These are phyloP conservation scores for Endotricha flammealis DNA, from an alignment of 2,888 invertebrate genomes.

Conservation along the genomic window DNA sequence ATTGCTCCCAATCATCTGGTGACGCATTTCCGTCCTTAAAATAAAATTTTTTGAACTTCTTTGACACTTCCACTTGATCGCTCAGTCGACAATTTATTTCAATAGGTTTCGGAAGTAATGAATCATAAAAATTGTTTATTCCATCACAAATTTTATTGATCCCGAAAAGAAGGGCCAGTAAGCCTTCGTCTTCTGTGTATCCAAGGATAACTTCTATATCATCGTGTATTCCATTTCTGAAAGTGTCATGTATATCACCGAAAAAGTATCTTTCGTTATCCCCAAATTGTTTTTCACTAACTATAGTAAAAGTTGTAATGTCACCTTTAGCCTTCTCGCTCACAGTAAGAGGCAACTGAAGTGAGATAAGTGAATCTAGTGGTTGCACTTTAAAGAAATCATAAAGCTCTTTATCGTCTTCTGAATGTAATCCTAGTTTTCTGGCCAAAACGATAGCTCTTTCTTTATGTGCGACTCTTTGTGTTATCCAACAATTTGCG, in stretches of 20 bases:
- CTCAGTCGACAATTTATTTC: constrained; percentile 27
- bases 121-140: constrained; percentile 36
- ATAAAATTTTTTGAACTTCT: constrained; percentile 38
- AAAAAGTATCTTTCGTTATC: constrained; percentile 42
- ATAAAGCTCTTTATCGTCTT: constrained; percentile 41
- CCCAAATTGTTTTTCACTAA: constrained; percentile 42
- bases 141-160: constrained; percentile 25
- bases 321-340: constrained; percentile 26
- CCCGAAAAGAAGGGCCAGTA: constrained; percentile 21
- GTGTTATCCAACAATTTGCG: constrained; percentile 73
- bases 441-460: constrained; percentile 40
- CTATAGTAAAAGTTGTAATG: constrained; percentile 26
- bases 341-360: constrained; percentile 27
- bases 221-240: constrained; percentile 62
- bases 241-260: constrained; percentile 40
- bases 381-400: constrained; percentile 46
- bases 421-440: constrained; percentile 41
- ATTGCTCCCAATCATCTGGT: constrained; percentile 24
- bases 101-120: constrained; percentile 38
- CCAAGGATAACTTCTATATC: constrained; percentile 83
- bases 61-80: constrained; percentile 38
- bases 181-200: constrained; percentile 83
- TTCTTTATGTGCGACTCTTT: constrained; percentile 66
- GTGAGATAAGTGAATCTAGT: constrained; percentile 28
- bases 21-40: constrained; percentile 29